Evolutionary conservation across 1,140 invertebrate genomes (phyloP), one percentile per base, ranked within the genome.

Genomic region (Notospermus geniculatus): DNA sequence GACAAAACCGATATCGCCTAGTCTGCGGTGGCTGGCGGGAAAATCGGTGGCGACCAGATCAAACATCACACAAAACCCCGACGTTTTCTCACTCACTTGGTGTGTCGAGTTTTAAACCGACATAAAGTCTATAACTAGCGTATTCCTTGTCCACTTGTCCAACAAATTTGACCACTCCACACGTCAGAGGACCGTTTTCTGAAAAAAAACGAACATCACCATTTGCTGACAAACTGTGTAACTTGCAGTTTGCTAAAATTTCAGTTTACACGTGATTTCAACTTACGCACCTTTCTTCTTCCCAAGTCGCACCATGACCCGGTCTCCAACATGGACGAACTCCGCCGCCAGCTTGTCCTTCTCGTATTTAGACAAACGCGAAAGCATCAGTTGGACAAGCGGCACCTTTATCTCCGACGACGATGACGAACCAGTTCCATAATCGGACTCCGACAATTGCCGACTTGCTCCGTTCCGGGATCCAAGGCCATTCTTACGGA

Each of bases 121-220:
- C 62, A 62, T 68, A 71, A 4, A 71, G 54, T 23, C 68, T 54
- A 1, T 65, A 54, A 43, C 73, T 69, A 63, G 66, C 68, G 29
- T 63, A 54, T 25, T 66, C 66, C 45, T 68, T 68, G 54, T 72
- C 70, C 23, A 77, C 46, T 1, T 54, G 55, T 0, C 75, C 75
- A 17, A 59, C 61, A 59, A 72, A 77, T 41, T 75, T 77, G 11
- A 75, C 73, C 28, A 77, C 72, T 1, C 73, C 75, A 29, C 67
- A 70, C 46, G 70, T 74, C n/a, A 65, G 64, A 15, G 71, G 67
- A 2, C 71, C 69, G 36, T 72, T 75, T 56, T 57, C 61, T 73
- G 57, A 52, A 67, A 54, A 55, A 27, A 60, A 13, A 65, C 29
- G n/a, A n/a, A n/a, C n/a, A n/a, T n/a, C n/a, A n/a, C n/a, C n/a